phyloP scores from a whole-genome alignment of 2,888 invertebrate species.

The Cheilosia scutellata region DNA sequence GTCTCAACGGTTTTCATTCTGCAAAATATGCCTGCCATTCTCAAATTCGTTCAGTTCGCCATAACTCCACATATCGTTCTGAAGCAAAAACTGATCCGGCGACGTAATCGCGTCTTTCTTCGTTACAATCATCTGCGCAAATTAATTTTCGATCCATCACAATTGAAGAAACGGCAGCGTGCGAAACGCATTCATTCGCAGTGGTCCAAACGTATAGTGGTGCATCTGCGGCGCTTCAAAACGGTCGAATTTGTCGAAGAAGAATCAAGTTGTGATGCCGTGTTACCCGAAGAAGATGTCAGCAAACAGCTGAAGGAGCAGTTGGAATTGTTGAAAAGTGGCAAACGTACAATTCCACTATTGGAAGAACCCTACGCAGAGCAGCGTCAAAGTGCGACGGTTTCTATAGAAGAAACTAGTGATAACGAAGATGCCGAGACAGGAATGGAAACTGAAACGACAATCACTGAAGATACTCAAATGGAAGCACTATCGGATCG shows the following conservation, averaged over 20 bases:
- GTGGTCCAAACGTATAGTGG: slow-evolving; percentile 80
- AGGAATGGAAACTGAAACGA: neutral
- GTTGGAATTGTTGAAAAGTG: slow-evolving; percentile 80
- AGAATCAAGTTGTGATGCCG: slow-evolving; percentile 24
- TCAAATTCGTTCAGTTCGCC: slow-evolving; percentile 80
- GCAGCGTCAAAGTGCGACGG: neutral
- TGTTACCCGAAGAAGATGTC: slow-evolving; percentile 78
- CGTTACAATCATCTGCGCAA: slow-evolving; percentile 77
- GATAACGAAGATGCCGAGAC: neutral
- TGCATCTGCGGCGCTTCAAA: slow-evolving; percentile 77
- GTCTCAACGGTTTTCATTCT: slow-evolving; percentile 79
- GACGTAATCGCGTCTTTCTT: slow-evolving; percentile 77
- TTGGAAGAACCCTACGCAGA: slow-evolving; percentile 76
- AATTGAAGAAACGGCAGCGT: slow-evolving; percentile 78
- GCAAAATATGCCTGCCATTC: slow-evolving; percentile 79
- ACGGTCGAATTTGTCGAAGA: slow-evolving; percentile 60
- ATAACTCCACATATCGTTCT: slow-evolving; percentile 79
- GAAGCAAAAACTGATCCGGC: slow-evolving; percentile 79
- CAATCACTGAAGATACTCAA: neutral
- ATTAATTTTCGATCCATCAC: slow-evolving; percentile 80
- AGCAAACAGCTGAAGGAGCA: slow-evolving; percentile 82
- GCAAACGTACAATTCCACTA: slow-evolving; percentile 79
- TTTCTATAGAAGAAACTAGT: neutral
- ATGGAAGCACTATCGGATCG: neutral
- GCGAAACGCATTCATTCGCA: slow-evolving; percentile 78